Evolutionary conservation across 2,888 invertebrate species (phyloP).

Genomic region (Ischnus inquisitorius): DNA sequence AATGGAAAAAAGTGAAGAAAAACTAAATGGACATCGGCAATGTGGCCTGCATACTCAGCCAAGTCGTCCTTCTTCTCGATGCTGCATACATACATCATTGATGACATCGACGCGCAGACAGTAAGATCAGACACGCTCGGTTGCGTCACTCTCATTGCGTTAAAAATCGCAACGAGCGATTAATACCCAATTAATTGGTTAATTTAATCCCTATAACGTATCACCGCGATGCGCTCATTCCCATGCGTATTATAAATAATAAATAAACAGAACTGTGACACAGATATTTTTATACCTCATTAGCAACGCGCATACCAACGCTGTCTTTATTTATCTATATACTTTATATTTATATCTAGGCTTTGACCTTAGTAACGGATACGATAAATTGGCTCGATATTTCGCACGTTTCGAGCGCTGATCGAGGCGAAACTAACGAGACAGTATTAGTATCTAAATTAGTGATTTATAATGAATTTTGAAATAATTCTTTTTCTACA

Average conservation of each 20-base stretch:
- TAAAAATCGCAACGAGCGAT: constrained; percentile 15
- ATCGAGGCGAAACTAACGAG: too few species aligned
- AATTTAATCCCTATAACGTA: constrained; percentile 18
- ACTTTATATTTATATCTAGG: too few species aligned
- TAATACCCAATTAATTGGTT: constrained; percentile 19
- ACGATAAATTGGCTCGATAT: too few species aligned
- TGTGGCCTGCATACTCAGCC: constrained; percentile 20
- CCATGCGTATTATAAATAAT: not conserved
- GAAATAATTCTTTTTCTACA: not conserved
- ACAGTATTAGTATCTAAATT: not conserved
- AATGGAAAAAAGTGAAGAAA: not conserved
- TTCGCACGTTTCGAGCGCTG: too few species aligned
- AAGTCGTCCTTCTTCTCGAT: constrained; percentile 6
- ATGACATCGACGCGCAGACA: not conserved
- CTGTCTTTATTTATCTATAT: too few species aligned
- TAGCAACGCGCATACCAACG: too few species aligned
- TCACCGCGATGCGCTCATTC: not conserved
- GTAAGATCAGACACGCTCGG: not conserved
- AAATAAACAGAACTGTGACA: not conserved
- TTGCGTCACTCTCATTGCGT: not conserved
- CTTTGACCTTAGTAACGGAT: too few species aligned
- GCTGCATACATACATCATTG: constrained; percentile 18
- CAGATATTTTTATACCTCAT: too few species aligned
- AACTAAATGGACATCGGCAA: constrained; percentile 11
- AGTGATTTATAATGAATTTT: not conserved